Conservation (phyloP, 2,888 invertebrate species). For the Troglohyphantes excavatus region DNA sequence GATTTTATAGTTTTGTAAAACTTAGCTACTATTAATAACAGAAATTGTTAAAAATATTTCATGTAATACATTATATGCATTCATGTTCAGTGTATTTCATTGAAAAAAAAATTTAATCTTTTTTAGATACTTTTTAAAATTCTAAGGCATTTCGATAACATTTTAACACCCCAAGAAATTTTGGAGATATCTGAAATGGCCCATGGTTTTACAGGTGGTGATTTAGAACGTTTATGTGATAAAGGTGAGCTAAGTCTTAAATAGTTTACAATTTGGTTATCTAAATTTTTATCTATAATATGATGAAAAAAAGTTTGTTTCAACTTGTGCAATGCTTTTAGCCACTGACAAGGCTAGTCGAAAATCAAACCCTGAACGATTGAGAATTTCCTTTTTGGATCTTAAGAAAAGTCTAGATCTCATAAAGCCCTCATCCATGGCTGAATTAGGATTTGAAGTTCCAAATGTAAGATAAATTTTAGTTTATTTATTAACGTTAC, state of each 20-base stretch:
- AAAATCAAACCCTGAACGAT: not conserved
- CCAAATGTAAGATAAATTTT: slow-evolving; percentile 87
- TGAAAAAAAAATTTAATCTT: no score
- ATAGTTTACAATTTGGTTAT: not conserved
- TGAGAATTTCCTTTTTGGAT: slow-evolving; percentile 80
- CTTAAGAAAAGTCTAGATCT: slow-evolving; percentile 81
- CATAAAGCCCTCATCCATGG: slow-evolving; percentile 94
- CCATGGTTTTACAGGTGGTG: slow-evolving; percentile 57
- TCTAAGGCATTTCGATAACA: not conserved
- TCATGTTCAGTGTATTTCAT: no score
- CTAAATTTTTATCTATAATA: not conserved
- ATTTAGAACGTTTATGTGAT: slow-evolving; percentile 16
- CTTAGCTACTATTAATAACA: no score
- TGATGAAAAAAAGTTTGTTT: not conserved
- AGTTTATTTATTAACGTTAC: not conserved
- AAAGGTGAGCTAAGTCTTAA: slow-evolving; percentile 20
- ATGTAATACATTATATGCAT: no score
- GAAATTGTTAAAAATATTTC: no score
- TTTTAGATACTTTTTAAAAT: slow-evolving; percentile 43
- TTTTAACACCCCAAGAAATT: slow-evolving; percentile 16
- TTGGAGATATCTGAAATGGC: slow-evolving; percentile 28
- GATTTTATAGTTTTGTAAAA: no score
- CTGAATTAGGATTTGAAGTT: slow-evolving; percentile 92
- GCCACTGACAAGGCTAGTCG: not conserved
- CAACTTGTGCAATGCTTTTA: not conserved